These are phyloP conservation scores for Camponotus floridanus DNA, from an alignment of 1,140 invertebrate genomes.

Conservation along the genomic window DNA sequence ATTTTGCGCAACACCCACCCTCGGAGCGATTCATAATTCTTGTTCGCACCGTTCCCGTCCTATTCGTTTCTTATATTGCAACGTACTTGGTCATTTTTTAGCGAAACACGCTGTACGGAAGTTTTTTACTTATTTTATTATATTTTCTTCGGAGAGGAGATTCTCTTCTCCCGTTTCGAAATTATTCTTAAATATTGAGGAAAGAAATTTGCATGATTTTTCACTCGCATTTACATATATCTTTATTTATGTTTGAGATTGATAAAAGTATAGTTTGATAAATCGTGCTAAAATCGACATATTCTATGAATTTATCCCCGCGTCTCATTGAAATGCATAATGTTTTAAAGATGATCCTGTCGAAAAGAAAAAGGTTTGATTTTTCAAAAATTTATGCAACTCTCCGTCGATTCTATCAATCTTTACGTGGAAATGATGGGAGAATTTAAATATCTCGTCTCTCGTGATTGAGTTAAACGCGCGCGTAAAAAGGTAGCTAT, in stretches of 20 bases:
- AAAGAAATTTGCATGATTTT: slow-evolving; percentile 14
- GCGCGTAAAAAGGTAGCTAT: slow-evolving; percentile 29
- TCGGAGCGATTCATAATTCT: slow-evolving; percentile 41
- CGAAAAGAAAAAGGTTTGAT: background rate
- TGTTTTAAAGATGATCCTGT: background rate
- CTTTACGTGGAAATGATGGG: slow-evolving; percentile 7
- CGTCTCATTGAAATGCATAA: background rate
- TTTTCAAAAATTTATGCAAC: background rate
- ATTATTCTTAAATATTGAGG: background rate
- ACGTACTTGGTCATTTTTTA: slow-evolving; percentile 2
- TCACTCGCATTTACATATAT: background rate
- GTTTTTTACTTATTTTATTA: slow-evolving; percentile 5
- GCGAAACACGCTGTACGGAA: slow-evolving; percentile 18
- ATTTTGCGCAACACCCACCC: slow-evolving; percentile 11
- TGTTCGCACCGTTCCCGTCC: slow-evolving; percentile 24
- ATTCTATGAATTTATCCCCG: background rate
- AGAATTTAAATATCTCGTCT: slow-evolving; percentile 20
- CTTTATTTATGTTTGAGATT: background rate
- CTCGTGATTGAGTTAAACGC: background rate
- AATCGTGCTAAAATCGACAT: background rate
- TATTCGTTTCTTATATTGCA: slow-evolving; percentile 36
- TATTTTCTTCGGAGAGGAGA: background rate
- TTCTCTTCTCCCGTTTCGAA: background rate
- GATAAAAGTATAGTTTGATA: background rate
- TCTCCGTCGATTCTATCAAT: slow-evolving; percentile 13